Evolutionary conservation across 2,797 vertebrate genomes (phyloP).

Genomic region (Labroides dimidiatus): DNA sequence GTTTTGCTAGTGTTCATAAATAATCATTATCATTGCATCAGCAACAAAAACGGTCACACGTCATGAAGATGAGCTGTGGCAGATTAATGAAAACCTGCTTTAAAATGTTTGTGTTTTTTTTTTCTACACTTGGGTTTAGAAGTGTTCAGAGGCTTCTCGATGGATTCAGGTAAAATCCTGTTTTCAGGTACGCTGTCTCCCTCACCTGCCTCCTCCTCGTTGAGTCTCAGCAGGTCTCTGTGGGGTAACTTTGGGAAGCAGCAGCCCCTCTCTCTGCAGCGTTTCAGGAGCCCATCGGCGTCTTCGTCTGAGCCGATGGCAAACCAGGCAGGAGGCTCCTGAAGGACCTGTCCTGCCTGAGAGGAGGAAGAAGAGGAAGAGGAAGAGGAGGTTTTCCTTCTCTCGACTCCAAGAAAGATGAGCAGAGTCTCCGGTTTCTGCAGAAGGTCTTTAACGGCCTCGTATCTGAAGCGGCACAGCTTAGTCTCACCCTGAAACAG

Average conservation of each 20-base stretch:
- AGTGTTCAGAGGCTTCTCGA: too few species aligned
- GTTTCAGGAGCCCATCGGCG: conserved; percentile 81
- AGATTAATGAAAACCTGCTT: too few species aligned
- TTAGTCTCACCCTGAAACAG: conserved; percentile 71
- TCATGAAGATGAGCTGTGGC: too few species aligned
- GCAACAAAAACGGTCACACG: too few species aligned
- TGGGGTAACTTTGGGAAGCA: conserved; percentile 87
- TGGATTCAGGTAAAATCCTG: too few species aligned
- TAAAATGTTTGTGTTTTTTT: too few species aligned
- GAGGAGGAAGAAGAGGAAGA: conserved; percentile 20
- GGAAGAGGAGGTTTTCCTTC: conserved; percentile 49
- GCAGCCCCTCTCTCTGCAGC: conserved; percentile 75
- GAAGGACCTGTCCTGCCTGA: neutral
- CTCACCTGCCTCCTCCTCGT: conserved; percentile 93
- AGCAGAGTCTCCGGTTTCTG: conserved; percentile 76
- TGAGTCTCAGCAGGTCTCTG: conserved; percentile 88
- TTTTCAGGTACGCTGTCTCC: neutral
- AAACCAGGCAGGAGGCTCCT: conserved; percentile 90
- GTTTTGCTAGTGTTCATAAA: too few species aligned
- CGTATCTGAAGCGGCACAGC: conserved; percentile 84
- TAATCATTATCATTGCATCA: too few species aligned
- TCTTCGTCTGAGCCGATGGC: conserved; percentile 84
- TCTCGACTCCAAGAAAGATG: conserved; percentile 92
- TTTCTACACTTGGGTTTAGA: too few species aligned
- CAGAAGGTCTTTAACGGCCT: conserved; percentile 83